Base-by-base conservation (phyloP, 2,113 vertebrate species). In the Triplophysa dalaica region DNA sequence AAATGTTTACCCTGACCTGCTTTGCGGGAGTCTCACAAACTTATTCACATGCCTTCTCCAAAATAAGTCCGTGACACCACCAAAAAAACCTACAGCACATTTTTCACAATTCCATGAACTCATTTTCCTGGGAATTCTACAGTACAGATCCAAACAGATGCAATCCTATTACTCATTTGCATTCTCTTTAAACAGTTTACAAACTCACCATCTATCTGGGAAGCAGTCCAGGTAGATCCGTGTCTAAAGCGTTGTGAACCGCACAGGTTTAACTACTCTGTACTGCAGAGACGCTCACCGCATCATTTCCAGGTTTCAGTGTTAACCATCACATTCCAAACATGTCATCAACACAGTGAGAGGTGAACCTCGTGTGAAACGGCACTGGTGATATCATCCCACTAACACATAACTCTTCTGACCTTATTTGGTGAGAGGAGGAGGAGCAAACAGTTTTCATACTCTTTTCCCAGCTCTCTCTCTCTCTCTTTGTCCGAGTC, bases 341-440 rank as follows among this genome's bases (percentile, higher is more conserved):
- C 90, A 84, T 92, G 91, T 91, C 93, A 93, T 89, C 89, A 81
- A 67, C 62, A 87, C 89, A 91, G 92, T 90, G 92, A 90, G 92
- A 95, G 92, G 94, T 95, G 94, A 89, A 91, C 82, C 90, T 91
- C 90, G 91, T 89, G 89, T 85, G 85, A 85, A 92, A 91, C 85
- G 85, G 91, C 91, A 81, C 81, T 84, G 88, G 84, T 94, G 94
- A 95, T 91, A 91, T 94, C 92, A 94, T 91, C 86, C 81, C 79
- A 77, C 87, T 87, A 91, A 85, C 90, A 91, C 62, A 88, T 87
- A 89, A 90, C 91, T 91, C 90, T 92, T 88, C 89, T 90, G 91
- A 89, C 93, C 91, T 89, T 89, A 87, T 93, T 88, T 88, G 89
- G 88, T 85, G 85, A 78, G 85, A 88, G 88, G 89, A 82, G 93